Base-by-base conservation (phyloP, 2,113 vertebrate species). In the Salvator merianae region DNA sequence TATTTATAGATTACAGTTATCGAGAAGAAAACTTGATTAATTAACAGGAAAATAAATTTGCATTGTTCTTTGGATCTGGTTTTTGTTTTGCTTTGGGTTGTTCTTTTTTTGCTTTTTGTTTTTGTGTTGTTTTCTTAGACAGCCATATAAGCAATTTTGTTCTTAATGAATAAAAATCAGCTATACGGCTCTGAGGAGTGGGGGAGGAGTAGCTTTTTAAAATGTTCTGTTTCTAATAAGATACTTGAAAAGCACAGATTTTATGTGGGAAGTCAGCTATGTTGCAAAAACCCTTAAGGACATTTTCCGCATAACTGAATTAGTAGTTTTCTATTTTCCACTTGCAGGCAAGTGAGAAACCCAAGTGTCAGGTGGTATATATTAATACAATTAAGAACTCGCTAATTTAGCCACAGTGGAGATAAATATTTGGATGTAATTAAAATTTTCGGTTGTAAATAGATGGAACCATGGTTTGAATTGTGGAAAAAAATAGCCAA, bases 21-120 rank as follows among this genome's bases (percentile, higher is more conserved):
- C 76, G 86, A 91, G 90, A 93, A 85, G 84, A 95, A 94, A 90
- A 82, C 90, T 85, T 89, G 87, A 82, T 91, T 95, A 95, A 95
- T 94, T 95, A 94, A 88, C 79, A 88, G 50, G 73, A 90, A 82
- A 91, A 83, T 59, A 43, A 79, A 93, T 93, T 89, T 93, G 71
- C 79, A 77, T 91, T 80, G 86, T 87, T 65, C 82, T 90, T 93
- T 92, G 81, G 81, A 65, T 93, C 86, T 88, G 81, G 20, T 20
- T 59, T 59, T 59, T 75, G 62, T 8, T 30, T 43, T 43, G 10
- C n/a, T n/a, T n/a, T n/a, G 22, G 28, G 40, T 75, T 74, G 40
- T 5, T 65, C n/a, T n/a, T 91, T 88, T 87, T 66, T 91, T 94
- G 92, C 83, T 32, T 91, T 69, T 85, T 47, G 43, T 47, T 55